Base-by-base conservation (phyloP, 1,140 invertebrate species). In the Lepidurus arcticus region DNA sequence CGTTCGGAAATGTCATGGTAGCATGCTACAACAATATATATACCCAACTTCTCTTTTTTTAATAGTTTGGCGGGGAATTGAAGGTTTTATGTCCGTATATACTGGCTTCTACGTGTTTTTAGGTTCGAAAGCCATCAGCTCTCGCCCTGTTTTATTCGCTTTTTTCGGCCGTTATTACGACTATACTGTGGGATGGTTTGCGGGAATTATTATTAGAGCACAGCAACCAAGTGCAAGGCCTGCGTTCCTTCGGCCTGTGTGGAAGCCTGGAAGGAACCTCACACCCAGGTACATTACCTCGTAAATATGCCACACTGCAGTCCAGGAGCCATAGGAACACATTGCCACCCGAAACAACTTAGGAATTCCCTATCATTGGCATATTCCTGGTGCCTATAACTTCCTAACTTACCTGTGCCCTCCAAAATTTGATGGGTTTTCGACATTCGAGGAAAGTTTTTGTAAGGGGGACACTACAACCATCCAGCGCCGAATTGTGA, bases 11-110 rank as follows among this genome's bases (percentile, higher is more conserved):
- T 65, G 53, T 65, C 53, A 65, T 65, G 53, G 13, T 65, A 65
- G 53, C 53, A 65, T 65, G 53, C 53, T 65, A 65, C 53, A 65
- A 65, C 13, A 65, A 65, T 65, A 65, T 65, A 65, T 65, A 65
- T 21, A 34, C 53, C 53, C 53, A 21, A 65, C 53, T 65, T 65
- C 6, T 65, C 16, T 65, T 65, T 34, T 65, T 65, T 65, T 65
- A 65, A 65, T 65, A 65, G 53, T 65, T 65, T 65, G 53, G 53
- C 53, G 53, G 53, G 45, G 53, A 65, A 65, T 65, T 65, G 53
- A 65, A 65, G 53, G 53, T 65, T 65, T 65, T 65, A 65, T 65
- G 53, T 65, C 13, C 53, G 7, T 65, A 21, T 65, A 65, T 21
- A 0, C 16, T 9, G 53, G 53, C 53, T 16, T 21, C n/a, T 65